A percentile compares a stretch with the other conserved stretches of the same genome.
Evolutionary conservation across 2,113 vertebrate genomes (phyloP).

Genomic region (Axis porcinus): DNA sequence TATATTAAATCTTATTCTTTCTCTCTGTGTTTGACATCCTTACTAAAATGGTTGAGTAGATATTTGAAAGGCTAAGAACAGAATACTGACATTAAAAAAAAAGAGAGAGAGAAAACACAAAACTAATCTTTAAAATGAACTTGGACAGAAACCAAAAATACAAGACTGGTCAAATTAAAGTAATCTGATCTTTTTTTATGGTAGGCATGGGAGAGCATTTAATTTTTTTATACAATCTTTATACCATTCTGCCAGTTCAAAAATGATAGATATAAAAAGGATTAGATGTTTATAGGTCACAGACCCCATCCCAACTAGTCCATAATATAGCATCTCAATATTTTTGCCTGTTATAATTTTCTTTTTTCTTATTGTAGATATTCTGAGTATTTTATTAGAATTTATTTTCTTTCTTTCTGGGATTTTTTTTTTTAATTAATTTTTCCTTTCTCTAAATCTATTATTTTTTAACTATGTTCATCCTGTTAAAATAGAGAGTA

Average conservation of each 20-base stretch:
- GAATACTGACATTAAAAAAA: neutral
- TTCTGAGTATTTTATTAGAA: neutral
- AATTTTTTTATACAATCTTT: conserved; percentile 9
- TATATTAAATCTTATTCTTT: neutral
- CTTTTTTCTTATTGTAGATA: neutral
- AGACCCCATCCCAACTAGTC: neutral
- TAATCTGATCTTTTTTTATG: neutral
- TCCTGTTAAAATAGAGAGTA: neutral
- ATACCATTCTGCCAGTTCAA: neutral
- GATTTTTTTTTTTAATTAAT: neutral
- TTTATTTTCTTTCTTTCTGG: neutral
- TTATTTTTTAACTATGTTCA: neutral
- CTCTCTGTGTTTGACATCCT: conserved; percentile 2
- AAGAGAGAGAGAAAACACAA: neutral
- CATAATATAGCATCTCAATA: neutral
- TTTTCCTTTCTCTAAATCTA: neutral
- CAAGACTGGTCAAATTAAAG: conserved; percentile 24
- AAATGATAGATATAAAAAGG: neutral
- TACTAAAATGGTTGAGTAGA: conserved; percentile 14
- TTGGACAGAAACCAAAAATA: neutral
- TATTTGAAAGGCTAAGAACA: conserved; percentile 30
- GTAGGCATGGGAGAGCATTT: neutral
- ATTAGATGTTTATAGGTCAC: neutral
- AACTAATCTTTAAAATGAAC: conserved; percentile 56
- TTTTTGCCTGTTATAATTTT: neutral